Base-by-base conservation (phyloP, 2,888 invertebrate genomes). In the Tetrapedia diversipes region DNA sequence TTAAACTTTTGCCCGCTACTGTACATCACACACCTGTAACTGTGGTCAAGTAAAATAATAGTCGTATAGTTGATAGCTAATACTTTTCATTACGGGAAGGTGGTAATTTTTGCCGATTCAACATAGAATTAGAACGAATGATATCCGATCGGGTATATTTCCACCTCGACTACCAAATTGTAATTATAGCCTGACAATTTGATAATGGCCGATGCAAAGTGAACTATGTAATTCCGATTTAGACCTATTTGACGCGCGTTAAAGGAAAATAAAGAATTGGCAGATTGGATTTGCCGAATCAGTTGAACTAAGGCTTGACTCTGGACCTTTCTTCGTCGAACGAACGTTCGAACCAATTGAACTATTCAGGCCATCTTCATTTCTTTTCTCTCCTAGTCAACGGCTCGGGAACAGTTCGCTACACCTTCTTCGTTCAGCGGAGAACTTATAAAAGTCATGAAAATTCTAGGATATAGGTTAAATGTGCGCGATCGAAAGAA, bases 261-360 rank as follows among this genome's bases (percentile, higher is more conserved):
- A 24, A 1, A 47, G 37, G n/a, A 4, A 60, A 16, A n/a, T 22
- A 56, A 43, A 56, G n/a, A 47, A 47, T 57, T 29, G 37, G 4
- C 27, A 59, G 66, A 66, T 66, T 66, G 59, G 59, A 66, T 66
- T 66, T 66, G 66, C 32, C 59, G 66, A 59, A 66, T 59, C 59
- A 66, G 45, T 57, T 66, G 47, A 63, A 63, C 63, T 54, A 34
- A 37, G 64, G 49, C 54, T 45, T 57, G 57, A 66, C 56, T 59
- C n/a, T 16, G 29, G 49, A 64, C 64, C 64, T 64, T 39, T 64
- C 45, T 54, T 69, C 63, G 27, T 43, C 53, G 51, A 63, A 45
- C 64, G 29, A 69, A n/a, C 53, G 27, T n/a, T 69, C 24, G 45
- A 66, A 66, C 47, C 66, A 66, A 66, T 66, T 66, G 47, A 59